Evolutionary conservation across 2,797 vertebrate genomes (phyloP), one percentile per base, ranked within the genome.

Genomic region (Echeneis naucrates): DNA sequence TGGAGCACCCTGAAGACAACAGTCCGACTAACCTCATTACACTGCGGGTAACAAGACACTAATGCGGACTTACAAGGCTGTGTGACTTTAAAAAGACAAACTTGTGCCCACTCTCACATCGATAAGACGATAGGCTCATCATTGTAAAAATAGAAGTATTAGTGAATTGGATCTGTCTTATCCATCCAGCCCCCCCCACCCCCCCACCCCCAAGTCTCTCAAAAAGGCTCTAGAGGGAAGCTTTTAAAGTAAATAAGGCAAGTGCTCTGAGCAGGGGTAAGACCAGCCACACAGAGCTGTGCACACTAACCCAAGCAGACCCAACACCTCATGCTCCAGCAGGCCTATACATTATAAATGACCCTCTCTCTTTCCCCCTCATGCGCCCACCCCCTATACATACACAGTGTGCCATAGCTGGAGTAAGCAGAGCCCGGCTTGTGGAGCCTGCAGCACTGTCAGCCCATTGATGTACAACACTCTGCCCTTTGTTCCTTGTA

Each of bases 271-370:
- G 88, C n/a, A 60, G 78, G 82, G 72, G 86, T 84, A 80, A 73
- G 82, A 85, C 27, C 80, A 75, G 83, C 81, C 80, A 81, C 87
- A 90, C 68, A 84, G 85, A 86, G 84, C 85, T 86, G 56, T 70
- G 84, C 84, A 88, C 88, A 84, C 83, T 86, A 86, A 86, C 79
- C 81, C 54, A 82, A 78, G 81, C 87, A 87, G 83, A 81, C 79
- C 82, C 80, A 85, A 90, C 90, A 89, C 87, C 86, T 90, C 84
- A 86, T 44, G 57, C 85, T 88, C 77, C 83, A 89, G 82, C 87
- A 89, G 86, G 81, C 86, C 80, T 82, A 93, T 94, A 90, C 92
- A 94, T 94, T 93, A 94, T 94, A 90, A 92, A 94, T 94, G 89
- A 92, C 84, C 82, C 80, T 78, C 82, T 79, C 84, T 80, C 82